Evolutionary conservation across 2,888 invertebrate genomes (phyloP).

Genomic region (Luperina nickerlii): DNA sequence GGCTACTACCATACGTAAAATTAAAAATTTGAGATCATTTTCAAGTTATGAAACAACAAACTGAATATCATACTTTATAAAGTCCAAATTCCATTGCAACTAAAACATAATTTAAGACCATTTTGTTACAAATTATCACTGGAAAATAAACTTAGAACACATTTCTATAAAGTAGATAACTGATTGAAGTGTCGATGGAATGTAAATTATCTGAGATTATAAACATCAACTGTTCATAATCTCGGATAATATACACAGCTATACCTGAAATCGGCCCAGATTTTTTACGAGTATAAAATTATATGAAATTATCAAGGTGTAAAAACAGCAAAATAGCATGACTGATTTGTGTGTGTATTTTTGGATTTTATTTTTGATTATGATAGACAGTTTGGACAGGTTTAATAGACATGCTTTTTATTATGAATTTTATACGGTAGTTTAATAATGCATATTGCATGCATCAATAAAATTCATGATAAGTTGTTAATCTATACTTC

Average conservation of each 20-base stretch:
- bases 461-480: not conserved
- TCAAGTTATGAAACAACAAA: not conserved
- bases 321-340: constrained; percentile 16
- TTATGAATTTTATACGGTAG: constrained; percentile 24
- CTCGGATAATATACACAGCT: too few relatives aligned
- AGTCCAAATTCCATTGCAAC: not conserved
- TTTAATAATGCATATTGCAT: constrained; percentile 21
- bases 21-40: not conserved
- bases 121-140: not conserved
- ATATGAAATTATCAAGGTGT: constrained; percentile 30
- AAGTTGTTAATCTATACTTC: not conserved
- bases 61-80: not conserved
- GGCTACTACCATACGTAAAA: not conserved
- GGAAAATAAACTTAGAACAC: not conserved
- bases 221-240: too few relatives aligned
- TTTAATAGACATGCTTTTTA: constrained; percentile 13
- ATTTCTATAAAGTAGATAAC: not conserved
- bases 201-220: not conserved
- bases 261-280: constrained; percentile 12
- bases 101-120: too few relatives aligned
- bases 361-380: constrained; percentile 15
- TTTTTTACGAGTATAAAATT: constrained; percentile 1
- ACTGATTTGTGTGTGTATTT: constrained; percentile 1
- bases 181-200: not conserved
- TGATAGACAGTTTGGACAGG: constrained; percentile 20